These are phyloP conservation scores for Mystacornis crossleyi DNA, from an alignment of 2,113 vertebrate species.

Conservation along the genomic window DNA sequence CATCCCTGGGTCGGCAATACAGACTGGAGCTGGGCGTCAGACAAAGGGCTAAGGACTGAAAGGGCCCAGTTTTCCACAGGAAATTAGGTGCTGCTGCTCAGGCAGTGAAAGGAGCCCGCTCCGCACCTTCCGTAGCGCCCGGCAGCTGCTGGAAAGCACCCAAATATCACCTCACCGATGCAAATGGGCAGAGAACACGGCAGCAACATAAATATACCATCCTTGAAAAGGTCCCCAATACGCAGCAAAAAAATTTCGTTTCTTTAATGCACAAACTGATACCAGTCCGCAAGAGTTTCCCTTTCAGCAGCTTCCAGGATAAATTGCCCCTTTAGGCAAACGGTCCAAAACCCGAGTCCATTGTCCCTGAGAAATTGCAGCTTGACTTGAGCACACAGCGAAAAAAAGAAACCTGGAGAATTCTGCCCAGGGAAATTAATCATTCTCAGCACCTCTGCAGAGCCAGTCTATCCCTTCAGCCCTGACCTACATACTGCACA, in stretches of 20 bases:
- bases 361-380: neutral
- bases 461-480: neutral
- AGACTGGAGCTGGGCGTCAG: neutral
- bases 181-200: neutral
- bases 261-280: neutral
- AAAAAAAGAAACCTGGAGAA: neutral
- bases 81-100: neutral
- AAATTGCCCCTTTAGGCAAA: conserved; percentile 39
- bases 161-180: neutral
- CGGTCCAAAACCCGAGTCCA: conserved; percentile 11
- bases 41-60: neutral
- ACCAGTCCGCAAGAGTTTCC: conserved; percentile 3
- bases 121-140: neutral
- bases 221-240: neutral
- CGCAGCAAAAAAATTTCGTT: accelerated
- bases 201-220: conserved; percentile 3
- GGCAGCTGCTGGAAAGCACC: neutral
- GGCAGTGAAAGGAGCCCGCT: neutral
- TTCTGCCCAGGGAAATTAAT: conserved; percentile 39
- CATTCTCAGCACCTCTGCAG: conserved; percentile 37
- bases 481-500: conserved; percentile 39
- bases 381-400: neutral
- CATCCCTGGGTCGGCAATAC: neutral
- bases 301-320: conserved; percentile 36
- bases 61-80: neutral